These are phyloP conservation scores for Drosophila sucinea DNA, from an alignment of 1,140 invertebrate genomes.

Conservation along the genomic window DNA sequence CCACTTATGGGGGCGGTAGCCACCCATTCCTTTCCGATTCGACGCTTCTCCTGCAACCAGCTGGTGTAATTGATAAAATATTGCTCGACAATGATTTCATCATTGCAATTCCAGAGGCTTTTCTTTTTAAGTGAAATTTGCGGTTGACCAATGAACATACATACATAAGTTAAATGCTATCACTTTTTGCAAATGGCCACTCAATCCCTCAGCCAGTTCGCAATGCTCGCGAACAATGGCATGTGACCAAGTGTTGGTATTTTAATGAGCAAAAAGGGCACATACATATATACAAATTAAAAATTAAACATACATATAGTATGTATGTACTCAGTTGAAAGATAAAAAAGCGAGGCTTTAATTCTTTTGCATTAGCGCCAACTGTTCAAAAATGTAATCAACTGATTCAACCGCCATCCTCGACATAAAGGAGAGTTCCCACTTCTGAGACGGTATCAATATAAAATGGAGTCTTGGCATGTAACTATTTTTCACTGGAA, in stretches of 20 bases:
- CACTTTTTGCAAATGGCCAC: conserved; percentile 1
- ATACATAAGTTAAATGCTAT: conserved; percentile 64
- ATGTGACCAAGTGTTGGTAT: conserved; percentile 38
- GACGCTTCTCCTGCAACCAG: conserved; percentile 11
- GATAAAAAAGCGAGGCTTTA: background rate
- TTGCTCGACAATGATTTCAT: conserved; percentile 41
- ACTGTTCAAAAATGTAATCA: conserved; percentile 9
- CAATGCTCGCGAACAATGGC: conserved; percentile 26
- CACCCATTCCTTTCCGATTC: conserved; percentile 25
- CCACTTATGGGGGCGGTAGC: conserved; percentile 38
- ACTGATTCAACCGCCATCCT: background rate
- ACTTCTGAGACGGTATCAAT: no score
- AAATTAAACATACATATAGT: background rate
- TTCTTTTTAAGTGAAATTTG: conserved; percentile 70
- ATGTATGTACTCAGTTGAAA: background rate
- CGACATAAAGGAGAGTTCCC: no score
- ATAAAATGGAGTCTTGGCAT: no score
- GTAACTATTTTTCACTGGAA: no score
- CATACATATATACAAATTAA: background rate
- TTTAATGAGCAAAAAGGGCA: conserved; percentile 50
- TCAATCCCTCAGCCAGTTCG: conserved; percentile 8
- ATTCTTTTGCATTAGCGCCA: background rate
- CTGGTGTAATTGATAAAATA: conserved; percentile 59
- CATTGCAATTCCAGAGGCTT: conserved; percentile 36
- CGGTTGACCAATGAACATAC: conserved; percentile 46